Base-by-base conservation (phyloP, 2,797 vertebrate genomes). In the Betta splendens region DNA sequence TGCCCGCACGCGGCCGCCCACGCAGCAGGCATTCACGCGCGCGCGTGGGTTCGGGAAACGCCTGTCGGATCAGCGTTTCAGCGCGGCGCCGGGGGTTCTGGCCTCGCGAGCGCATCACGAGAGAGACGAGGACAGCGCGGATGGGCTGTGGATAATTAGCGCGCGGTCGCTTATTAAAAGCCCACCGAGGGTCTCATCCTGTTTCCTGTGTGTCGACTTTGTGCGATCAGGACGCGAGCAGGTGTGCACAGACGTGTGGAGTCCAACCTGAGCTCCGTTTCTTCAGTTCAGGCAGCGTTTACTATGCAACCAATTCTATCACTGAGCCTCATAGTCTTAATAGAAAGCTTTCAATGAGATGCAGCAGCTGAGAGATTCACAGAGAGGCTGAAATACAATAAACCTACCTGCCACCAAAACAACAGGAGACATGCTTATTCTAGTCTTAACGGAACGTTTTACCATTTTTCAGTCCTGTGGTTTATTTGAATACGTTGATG, bases 111-210 rank as follows among this genome's bases (percentile, higher is more conserved):
- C 36, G 12, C 58, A 69, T 85, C 72, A 64, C 50, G 65, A 56
- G 46, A 79, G 65, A 61, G 64, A 84, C 60, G 49, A 68, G 60
- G 53, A 69, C 55, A 62, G 75, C 47, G 49, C 56, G 28, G 49
- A 63, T 70, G 69, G 66, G 54, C 29, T 59, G 70, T 45, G 50
- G 61, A 53, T 87, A 79, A 88, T 88, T 78, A 65, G 43, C 69
- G 66, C 67, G 55, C 74, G 75, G 73, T 69, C 71, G 61, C 79
- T 80, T 69, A 85, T 84, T 81, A 70, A 86, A 86, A 83, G 80
- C 28, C 55, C 54, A 68, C 68, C 63, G 54, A 52, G 23, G 55
- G 29, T 70, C 50, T 63, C 56, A 73, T 68, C 38, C 45, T 69
- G 53, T 50, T 78, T 65, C 60, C 53, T 50, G 36, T 50, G 35